Percentiles rank a stretch among this genome's conserved stretches.
phyloP scores from a whole-genome alignment of 2,797 vertebrate species.

The Cryptoblepharus egeriae region DNA sequence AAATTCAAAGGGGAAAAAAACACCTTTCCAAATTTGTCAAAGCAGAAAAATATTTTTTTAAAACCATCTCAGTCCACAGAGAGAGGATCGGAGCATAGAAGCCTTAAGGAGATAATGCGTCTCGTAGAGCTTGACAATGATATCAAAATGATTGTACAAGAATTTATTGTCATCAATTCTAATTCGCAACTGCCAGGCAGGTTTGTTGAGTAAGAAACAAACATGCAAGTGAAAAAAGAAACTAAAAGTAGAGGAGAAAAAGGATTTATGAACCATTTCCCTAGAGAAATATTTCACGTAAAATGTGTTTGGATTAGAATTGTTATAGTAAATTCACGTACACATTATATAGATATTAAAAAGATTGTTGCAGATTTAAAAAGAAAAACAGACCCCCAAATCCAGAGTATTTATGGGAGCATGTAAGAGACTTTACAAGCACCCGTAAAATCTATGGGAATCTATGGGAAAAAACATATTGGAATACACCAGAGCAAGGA shows the following conservation, averaged over 20 bases:
- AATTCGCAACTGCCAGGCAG: background rate
- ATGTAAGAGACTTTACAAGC: no score
- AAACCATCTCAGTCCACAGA: conserved; percentile 26
- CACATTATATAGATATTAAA: background rate
- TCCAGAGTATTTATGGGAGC: no score
- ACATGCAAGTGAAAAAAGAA: background rate
- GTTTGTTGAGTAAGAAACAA: background rate
- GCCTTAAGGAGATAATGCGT: background rate
- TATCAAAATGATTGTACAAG: background rate
- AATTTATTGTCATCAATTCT: background rate
- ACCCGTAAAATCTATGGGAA: no score
- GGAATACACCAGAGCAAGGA: no score
- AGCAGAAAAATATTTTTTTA: conserved; percentile 33
- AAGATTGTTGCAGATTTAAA: no score
- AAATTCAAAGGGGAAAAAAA: conserved; percentile 58
- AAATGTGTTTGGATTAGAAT: background rate
- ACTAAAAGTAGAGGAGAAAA: background rate
- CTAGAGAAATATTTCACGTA: background rate
- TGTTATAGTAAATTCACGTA: background rate
- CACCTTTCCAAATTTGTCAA: conserved; percentile 50
- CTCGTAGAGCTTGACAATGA: background rate
- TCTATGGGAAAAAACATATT: no score
- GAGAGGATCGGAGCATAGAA: conserved; percentile 28
- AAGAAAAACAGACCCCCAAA: no score
- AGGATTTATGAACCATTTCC: background rate